phyloP scores from a whole-genome alignment of 2,797 vertebrate genomes.

The Anabas testudineus region DNA sequence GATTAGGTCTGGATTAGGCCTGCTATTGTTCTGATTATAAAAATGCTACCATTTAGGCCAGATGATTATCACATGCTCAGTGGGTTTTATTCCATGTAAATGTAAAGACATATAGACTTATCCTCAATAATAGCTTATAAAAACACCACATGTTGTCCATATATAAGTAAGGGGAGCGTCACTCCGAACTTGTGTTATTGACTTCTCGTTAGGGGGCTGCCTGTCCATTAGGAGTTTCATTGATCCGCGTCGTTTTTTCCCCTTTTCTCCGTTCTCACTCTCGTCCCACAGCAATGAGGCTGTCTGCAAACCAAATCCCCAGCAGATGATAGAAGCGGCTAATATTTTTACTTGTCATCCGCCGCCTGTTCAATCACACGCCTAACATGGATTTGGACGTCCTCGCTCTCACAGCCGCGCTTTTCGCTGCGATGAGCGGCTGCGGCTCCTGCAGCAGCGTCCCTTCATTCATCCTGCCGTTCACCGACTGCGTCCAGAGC shows the following conservation, averaged over 20 bases:
- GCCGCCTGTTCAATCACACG: neutral
- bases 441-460: constrained; percentile 56
- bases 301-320: constrained; percentile 21
- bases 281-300: constrained; percentile 49
- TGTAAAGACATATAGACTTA: neutral
- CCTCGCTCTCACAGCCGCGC: constrained; percentile 46
- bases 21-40: neutral
- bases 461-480: constrained; percentile 75
- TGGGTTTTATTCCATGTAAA: neutral
- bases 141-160: neutral
- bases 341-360: neutral
- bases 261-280: constrained; percentile 36
- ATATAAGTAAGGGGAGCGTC: too few relatives aligned
- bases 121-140: neutral
- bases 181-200: neutral
- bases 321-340: constrained; percentile 39
- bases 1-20: too few relatives aligned
- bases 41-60: neutral
- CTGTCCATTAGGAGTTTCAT: constrained; percentile 59
- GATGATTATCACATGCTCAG: neutral
- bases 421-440: constrained; percentile 48
- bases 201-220: constrained; percentile 9
- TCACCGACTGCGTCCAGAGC: constrained; percentile 80
- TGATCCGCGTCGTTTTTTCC: constrained; percentile 62
- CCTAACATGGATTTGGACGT: constrained; percentile 62